Evolutionary conservation across 2,797 vertebrate genomes (phyloP).

Genomic region (Tangara arthus): DNA sequence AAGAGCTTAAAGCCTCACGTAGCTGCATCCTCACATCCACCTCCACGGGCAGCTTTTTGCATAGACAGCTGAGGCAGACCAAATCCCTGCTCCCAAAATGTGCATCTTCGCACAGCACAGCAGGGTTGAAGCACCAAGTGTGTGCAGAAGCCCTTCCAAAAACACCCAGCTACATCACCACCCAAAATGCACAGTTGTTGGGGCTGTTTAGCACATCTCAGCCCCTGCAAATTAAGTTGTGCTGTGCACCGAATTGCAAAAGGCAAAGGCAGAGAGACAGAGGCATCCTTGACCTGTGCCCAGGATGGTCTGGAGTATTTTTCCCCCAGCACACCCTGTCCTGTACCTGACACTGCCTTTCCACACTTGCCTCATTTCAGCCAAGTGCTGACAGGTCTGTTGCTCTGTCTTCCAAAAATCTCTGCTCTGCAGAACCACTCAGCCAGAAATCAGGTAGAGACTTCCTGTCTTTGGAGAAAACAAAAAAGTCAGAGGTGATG

Average conservation of each 20-base stretch:
- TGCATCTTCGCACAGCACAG: not conserved
- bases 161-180: fast-evolving
- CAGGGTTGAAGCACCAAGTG: not conserved
- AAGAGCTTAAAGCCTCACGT: not conserved
- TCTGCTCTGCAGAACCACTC: conserved; percentile 80
- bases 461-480: conserved; percentile 49
- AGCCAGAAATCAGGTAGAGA: conserved; percentile 85
- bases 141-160: not conserved
- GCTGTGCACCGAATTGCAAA: not conserved
- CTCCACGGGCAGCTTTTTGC: not conserved
- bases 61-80: not conserved
- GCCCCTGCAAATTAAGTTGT: not conserved
- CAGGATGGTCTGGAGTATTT: not conserved
- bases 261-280: not conserved
- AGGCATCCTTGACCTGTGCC: not conserved
- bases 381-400: conserved; percentile 76
- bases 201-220: not conserved
- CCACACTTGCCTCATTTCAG: conserved; percentile 81
- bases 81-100: not conserved
- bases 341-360: conserved; percentile 83
- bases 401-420: conserved; percentile 80
- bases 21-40: not conserved
- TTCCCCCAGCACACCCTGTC: conserved; percentile 68
- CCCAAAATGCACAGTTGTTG: not conserved
- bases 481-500: not conserved